Conservation (phyloP, 2,888 invertebrate species). For the Macaria notata region DNA sequence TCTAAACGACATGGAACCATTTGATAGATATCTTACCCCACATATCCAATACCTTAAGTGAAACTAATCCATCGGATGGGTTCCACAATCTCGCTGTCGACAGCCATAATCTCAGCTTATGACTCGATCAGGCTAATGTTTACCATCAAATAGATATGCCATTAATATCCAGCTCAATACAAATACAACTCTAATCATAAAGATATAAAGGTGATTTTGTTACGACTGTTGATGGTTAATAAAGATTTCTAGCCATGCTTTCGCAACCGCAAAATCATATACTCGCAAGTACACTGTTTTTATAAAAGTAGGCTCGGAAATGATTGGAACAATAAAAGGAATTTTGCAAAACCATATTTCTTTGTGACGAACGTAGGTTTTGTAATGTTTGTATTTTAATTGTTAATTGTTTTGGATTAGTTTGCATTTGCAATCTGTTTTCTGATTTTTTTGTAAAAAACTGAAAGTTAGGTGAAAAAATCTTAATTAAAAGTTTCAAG, state of each 20-base stretch:
- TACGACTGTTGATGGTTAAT: background rate
- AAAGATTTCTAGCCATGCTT: slow-evolving; percentile 19
- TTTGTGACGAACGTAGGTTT: too few relatives aligned
- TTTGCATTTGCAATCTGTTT: too few relatives aligned
- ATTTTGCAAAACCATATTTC: too few relatives aligned
- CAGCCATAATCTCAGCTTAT: slow-evolving; percentile 35
- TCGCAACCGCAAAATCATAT: slow-evolving; percentile 20
- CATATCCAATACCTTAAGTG: slow-evolving; percentile 28
- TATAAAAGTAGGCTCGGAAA: too few relatives aligned
- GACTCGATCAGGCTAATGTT: slow-evolving; percentile 40
- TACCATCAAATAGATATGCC: slow-evolving; percentile 30
- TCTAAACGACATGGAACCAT: slow-evolving; percentile 6
- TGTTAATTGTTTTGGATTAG: too few relatives aligned
- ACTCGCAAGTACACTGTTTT: too few relatives aligned
- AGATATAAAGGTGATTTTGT: slow-evolving; percentile 12
- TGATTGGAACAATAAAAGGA: too few relatives aligned
- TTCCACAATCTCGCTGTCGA: slow-evolving; percentile 32
- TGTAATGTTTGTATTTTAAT: too few relatives aligned
- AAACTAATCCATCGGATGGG: slow-evolving; percentile 34
- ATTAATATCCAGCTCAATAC: background rate
- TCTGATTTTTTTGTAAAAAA: too few relatives aligned
- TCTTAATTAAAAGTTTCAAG: too few relatives aligned
- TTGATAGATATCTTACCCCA: slow-evolving; percentile 11
- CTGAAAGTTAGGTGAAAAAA: too few relatives aligned
- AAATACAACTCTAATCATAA: background rate